phyloP scores from a whole-genome alignment of 2,797 vertebrate species.

The Acipenser transmontanus region DNA sequence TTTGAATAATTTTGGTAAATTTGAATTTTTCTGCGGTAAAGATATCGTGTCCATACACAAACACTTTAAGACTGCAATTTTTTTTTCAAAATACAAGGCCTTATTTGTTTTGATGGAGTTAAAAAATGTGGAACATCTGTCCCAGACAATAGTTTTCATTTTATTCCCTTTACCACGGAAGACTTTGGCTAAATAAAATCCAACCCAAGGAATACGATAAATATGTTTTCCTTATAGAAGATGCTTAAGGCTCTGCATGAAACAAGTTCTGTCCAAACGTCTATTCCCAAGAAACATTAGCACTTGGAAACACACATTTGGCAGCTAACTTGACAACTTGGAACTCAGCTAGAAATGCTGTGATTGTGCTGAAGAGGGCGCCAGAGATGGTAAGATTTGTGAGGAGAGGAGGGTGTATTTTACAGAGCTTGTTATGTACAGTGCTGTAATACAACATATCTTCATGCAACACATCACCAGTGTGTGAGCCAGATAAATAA shows the following conservation, averaged over 20 bases:
- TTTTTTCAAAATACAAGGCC: slow-evolving; percentile 3
- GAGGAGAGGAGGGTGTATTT: too few relatives aligned
- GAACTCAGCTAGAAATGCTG: background rate
- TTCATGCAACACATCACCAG: too few relatives aligned
- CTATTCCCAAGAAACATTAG: background rate
- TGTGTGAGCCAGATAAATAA: too few relatives aligned
- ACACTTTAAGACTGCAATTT: background rate
- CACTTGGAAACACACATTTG: background rate
- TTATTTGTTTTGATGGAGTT: slow-evolving; percentile 7
- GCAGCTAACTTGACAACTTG: too few relatives aligned
- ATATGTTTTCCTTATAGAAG: slow-evolving; percentile 2
- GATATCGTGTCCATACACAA: too few relatives aligned
- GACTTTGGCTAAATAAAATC: slow-evolving; percentile 4
- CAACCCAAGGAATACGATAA: background rate
- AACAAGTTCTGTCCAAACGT: background rate
- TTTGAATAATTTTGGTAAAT: too few relatives aligned
- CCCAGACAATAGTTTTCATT: background rate
- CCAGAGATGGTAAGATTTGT: background rate
- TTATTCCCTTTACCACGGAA: slow-evolving; percentile 1
- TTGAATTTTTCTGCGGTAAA: too few relatives aligned
- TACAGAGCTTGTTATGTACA: too few relatives aligned
- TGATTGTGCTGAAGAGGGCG: background rate
- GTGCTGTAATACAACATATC: too few relatives aligned
- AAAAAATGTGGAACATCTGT: slow-evolving; percentile 7
- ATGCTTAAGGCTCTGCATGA: slow-evolving; percentile 1